Percentiles rank a stretch among this genome's conserved stretches.
These are phyloP conservation scores for Synergus itoensis DNA, from an alignment of 2,888 invertebrate genomes.

Conservation along the genomic window DNA sequence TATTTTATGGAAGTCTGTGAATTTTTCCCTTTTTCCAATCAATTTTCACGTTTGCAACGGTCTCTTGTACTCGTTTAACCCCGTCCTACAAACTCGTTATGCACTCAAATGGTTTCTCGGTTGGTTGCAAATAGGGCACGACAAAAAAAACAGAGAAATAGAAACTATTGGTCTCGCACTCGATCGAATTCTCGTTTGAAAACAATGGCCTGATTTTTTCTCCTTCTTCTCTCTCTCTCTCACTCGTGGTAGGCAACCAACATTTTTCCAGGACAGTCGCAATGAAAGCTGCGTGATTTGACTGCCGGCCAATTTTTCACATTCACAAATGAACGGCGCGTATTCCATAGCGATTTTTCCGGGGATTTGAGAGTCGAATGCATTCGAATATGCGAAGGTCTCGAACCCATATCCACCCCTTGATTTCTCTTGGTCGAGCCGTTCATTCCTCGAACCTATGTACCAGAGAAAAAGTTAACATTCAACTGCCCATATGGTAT, in stretches of 20 bases:
- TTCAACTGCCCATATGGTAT: constrained; percentile 40
- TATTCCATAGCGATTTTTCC: constrained; percentile 36
- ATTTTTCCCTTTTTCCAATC: constrained; percentile 12
- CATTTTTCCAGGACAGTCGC: constrained; percentile 7
- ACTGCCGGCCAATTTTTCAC: constrained; percentile 56
- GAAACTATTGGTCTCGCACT: constrained; percentile 35
- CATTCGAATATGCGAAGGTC: constrained; percentile 25
- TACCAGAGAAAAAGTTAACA: constrained; percentile 32
- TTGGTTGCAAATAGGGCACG: constrained; percentile 20
- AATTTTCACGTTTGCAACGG: constrained; percentile 26
- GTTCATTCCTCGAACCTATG: constrained; percentile 20
- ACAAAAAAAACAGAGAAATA: constrained; percentile 27
- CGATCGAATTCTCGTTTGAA: constrained; percentile 35
- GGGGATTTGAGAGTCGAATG: constrained; percentile 22
- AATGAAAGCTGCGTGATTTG: constrained; percentile 61
- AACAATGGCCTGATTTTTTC: constrained; percentile 11
- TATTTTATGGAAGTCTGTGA: neutral
- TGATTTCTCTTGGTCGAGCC: constrained; percentile 18
- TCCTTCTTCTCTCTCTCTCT: neutral
- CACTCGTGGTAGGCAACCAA: neutral
- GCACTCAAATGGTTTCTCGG: constrained; percentile 38
- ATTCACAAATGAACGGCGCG: constrained; percentile 4
- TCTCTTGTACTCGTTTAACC: constrained; percentile 34
- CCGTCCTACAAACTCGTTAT: constrained; percentile 33
- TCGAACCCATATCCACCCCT: constrained; percentile 24